Conservation (phyloP, 35 echinoderm and acorn worm genomes). For the Stichopus chloronotus region DNA sequence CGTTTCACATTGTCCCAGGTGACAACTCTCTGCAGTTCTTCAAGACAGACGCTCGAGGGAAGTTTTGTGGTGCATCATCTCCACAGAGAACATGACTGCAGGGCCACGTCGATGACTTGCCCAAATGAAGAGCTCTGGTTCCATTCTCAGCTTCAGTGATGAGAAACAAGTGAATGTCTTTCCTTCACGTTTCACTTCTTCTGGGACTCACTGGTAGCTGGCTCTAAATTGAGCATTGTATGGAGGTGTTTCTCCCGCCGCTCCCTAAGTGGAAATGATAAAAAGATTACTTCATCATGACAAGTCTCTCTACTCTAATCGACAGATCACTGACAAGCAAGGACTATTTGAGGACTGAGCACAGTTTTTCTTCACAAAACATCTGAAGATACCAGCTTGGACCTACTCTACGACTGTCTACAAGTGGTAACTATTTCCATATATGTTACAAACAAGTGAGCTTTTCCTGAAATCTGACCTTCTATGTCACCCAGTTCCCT, state of each 20-base stretch:
- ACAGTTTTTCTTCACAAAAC: not conserved
- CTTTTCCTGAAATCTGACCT: not conserved
- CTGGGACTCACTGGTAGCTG: not conserved
- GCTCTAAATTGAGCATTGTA: not conserved
- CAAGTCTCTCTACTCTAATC: not conserved
- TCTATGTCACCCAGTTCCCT: no score
- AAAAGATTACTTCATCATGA: not conserved
- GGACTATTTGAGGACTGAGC: not conserved
- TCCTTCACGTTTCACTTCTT: no score
- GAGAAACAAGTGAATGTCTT: no score
- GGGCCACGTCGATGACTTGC: no score
- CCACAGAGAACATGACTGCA: no score
- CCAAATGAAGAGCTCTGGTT: no score
- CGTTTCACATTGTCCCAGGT: no score
- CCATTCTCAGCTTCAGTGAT: no score
- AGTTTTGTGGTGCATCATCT: no score
- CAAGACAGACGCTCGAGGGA: no score
- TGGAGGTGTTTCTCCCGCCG: not conserved
- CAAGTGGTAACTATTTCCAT: not conserved
- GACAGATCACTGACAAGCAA: not conserved
- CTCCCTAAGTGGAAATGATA: not conserved
- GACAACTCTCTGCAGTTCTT: no score
- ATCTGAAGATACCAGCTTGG: not conserved
- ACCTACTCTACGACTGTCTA: not conserved
- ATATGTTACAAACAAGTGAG: not conserved